Conservation (phyloP, 1,140 invertebrate genomes). For the Drosophila takahashii region DNA sequence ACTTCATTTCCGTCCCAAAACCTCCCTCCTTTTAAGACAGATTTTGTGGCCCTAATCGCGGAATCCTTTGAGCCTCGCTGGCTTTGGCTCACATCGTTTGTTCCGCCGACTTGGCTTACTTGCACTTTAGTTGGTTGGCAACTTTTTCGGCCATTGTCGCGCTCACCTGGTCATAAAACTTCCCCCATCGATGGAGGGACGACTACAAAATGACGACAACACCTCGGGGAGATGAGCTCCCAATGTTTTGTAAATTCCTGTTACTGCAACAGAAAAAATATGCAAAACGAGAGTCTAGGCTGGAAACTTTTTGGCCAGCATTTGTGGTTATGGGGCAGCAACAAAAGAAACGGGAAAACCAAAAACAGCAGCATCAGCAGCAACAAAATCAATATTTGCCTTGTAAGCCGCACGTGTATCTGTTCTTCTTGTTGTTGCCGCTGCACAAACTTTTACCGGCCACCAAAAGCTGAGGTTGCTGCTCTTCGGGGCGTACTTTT, state of each 20-base stretch:
- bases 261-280: conserved; percentile 42
- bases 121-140: conserved; percentile 15
- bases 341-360: conserved; percentile 10
- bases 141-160: conserved; percentile 63
- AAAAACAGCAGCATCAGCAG: conserved; percentile 24
- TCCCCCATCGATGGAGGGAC: conserved; percentile 24
- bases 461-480: conserved; percentile 41
- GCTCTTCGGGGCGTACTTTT: conserved; percentile 1
- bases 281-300: conserved; percentile 63
- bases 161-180: conserved; percentile 57
- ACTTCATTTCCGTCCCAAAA: conserved; percentile 54
- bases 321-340: conserved; percentile 55
- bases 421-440: conserved; percentile 35
- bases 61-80: conserved; percentile 36
- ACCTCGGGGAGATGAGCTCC: conserved; percentile 3
- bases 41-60: neutral
- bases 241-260: conserved; percentile 40
- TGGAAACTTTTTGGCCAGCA: conserved; percentile 54
- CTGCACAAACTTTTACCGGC: conserved; percentile 47
- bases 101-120: conserved; percentile 21
- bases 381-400: conserved; percentile 79
- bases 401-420: conserved; percentile 79
- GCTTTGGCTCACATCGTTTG: conserved; percentile 32
- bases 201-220: conserved; percentile 34
- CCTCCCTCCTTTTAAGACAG: conserved; percentile 1